Base-by-base conservation (phyloP, 2,888 invertebrate genomes). In the Leptinotarsa juncta region DNA sequence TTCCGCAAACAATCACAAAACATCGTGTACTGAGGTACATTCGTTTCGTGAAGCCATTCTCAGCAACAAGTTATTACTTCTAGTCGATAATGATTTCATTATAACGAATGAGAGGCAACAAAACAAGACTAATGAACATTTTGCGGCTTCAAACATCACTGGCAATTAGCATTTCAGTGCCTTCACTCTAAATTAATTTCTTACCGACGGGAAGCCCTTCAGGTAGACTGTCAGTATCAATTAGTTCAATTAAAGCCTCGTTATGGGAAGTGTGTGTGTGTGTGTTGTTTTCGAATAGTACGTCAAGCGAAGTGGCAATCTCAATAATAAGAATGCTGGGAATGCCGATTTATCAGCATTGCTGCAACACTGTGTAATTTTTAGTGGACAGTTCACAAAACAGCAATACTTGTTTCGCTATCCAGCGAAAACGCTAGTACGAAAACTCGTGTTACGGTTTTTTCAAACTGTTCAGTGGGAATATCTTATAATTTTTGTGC, bases 121-220 rank as follows among this genome's bases (percentile, higher is more conserved):
- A 62, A 32, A 42, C 42, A 62, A 42, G 32, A 65, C 67, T 67
- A 62, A 72, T 48, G 69, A 69, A 62, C 70, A 67, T 70, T 75
- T 75, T 75, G 70, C 50, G 72, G 72, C 75, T 72, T 75, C 75
- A 23, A 49, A 20, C 53, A 75, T 72, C 72, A 69, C 70, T 62
- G 62, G 69, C 70, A 75, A 75, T 75, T 72, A 75, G 53, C 75
- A 67, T 70, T 75, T 72, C 75, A 55, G 65, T 72, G 70, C 72
- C 70, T 72, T 70, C 68, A 23, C 71, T 70, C 32, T 70, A 75
- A 72, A 75, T 75, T 72, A 75, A 75, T 75, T 72, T 70, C 73
- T 55, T 51, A 23, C 57, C 49, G 26, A 32, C 60, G 70, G 51
- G 66, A 62, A 62, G 12, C 62, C 62, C 62, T 42, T 32, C 62